Base-by-base conservation (phyloP, 2,113 vertebrate species). In the Picathartes gymnocephalus region DNA sequence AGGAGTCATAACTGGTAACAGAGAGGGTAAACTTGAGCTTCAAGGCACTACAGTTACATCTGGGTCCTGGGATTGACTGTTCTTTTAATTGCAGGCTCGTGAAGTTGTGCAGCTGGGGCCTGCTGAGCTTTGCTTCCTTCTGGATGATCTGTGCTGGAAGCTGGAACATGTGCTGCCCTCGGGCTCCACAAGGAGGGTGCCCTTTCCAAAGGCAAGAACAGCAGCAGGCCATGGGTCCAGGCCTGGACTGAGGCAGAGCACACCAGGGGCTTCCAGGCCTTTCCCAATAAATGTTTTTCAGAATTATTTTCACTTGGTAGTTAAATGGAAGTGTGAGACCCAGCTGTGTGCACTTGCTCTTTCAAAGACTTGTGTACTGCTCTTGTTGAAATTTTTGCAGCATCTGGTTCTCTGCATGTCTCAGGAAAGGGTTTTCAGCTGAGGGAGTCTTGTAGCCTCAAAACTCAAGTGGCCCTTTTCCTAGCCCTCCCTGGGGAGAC, bases 131-230 rank as follows among this genome's bases (percentile, higher is more conserved):
- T 97, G 98, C 56, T 99, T 99, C 95, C 98, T 99, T 90, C 96
- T 99, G 97, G 99, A 99, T 83, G 99, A 99, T 89, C 98, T 99
- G 96, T 98, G 98, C 90, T 98, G 98, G 68, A 99, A 99, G 94
- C 85, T 99, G 95, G 99, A 99, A 91, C 98, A 98, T 72, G 95
- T 98, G 56, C 97, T 99, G 60, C 93, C 96, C 9, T 96, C 98
- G 2, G 48, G 97, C 44, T 92, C 97, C 72, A 91, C 98, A 54
- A 99, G 97, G 91, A 99, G 97, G 96, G 35, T 95, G 15, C 98
- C 98, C 15, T 99, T 99, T 92, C 68, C 98, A 57, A 99, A 99
- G 98, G 99, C 99, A 90, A 73, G 97, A 94, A 35, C 53, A 71
- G 70, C 76, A 84, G 60, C 71, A 79, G 73, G 40, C 18, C 1